These are phyloP conservation scores for Argyresthia goedartella DNA, from an alignment of 2,888 invertebrate genomes.

Conservation along the genomic window DNA sequence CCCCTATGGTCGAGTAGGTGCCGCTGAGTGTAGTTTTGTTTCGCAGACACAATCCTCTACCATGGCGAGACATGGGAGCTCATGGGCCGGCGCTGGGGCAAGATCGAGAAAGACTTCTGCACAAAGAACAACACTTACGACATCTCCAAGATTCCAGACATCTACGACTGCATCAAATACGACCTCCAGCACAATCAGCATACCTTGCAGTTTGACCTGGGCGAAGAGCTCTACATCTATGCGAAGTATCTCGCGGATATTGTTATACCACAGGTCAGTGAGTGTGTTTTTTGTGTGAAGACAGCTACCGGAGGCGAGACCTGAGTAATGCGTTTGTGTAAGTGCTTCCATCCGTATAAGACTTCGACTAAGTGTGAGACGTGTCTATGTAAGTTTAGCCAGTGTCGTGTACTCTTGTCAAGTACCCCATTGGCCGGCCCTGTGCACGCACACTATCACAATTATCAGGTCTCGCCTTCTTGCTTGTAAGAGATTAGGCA, in stretches of 20 bases:
- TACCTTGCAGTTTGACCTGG: conserved; percentile 91
- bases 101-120: conserved; percentile 98
- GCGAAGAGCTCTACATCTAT: conserved; percentile 93
- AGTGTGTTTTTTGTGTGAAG: not conserved
- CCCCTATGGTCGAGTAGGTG: too few relatives aligned
- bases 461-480: too few relatives aligned
- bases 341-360: too few relatives aligned
- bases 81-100: conserved; percentile 97
- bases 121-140: conserved; percentile 94
- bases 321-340: too few relatives aligned
- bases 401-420: too few relatives aligned
- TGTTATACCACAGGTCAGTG: conserved; percentile 92
- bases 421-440: too few relatives aligned
- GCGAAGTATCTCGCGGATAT: conserved; percentile 98
- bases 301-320: not conserved
- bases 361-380: too few relatives aligned
- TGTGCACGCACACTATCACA: too few relatives aligned
- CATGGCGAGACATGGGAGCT: conserved; percentile 99
- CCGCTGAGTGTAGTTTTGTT: not conserved
- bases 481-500: too few relatives aligned
- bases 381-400: too few relatives aligned
- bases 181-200: conserved; percentile 98
- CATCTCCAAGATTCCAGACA: conserved; percentile 99
- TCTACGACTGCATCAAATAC: conserved; percentile 99
- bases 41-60: conserved; percentile 88